Evolutionary conservation across 2,888 invertebrate species (phyloP), one percentile per base, ranked within the genome.

Genomic region (Falcaria lacertinaria): DNA sequence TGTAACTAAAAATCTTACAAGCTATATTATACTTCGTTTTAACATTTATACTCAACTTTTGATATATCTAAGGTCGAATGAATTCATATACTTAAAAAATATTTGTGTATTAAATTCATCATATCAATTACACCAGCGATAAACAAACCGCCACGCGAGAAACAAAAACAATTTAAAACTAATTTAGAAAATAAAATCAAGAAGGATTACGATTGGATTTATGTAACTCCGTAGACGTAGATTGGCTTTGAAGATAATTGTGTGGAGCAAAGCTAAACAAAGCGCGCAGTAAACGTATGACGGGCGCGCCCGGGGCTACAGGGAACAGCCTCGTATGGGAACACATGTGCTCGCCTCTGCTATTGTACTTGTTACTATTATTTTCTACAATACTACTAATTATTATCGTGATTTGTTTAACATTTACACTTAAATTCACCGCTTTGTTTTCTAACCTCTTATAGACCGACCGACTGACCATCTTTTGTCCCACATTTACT

Each of bases 201-300:
- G 22, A 47, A 15, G 53, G 54, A 66, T 61, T 53, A 52, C 47
- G 60, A 58, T 64, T 63, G 55, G 45, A 46, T 65, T 61, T 60
- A 64, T 53, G 49, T 57, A 62, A 64, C 60, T 60, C 64, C 52
- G 59, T 61, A 77, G 70, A 77, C 69, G 69, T 66, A 76, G 73
- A 83, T 81, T 75, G 75, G 69, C 64, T 49, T 69, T 69, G 69
- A 69, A 79, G 80, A 80, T 86, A 83, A 87, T 87, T 83, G 80
- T 75, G 65, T 76, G 50, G 64, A 64, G 69, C 69, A 74, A 69
- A 71, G 64, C 79, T 76, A 83, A 85, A 85, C 81, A 82, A 85
- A 85, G 77, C 78, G 69, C 71, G 69, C 59, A 74, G 63, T 74
- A 58, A 62, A 64, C 55, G 73, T 71, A 69, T 82, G 82, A 82